phyloP scores from a whole-genome alignment of 2,888 invertebrate genomes.

The Tenthredo amoena region DNA sequence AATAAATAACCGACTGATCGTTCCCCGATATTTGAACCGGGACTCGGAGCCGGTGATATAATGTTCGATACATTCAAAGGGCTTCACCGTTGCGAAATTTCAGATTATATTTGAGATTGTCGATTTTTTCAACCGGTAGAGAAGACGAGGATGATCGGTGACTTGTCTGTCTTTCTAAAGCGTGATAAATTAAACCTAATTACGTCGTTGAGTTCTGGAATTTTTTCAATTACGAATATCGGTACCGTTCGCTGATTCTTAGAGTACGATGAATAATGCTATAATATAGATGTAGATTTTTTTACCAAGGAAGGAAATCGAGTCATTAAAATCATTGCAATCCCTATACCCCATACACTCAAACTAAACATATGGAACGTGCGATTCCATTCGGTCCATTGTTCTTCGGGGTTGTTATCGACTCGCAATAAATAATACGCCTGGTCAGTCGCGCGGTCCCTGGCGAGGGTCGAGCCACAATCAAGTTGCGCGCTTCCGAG shows the following conservation, averaged over 20 bases:
- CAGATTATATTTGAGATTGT: slow-evolving; percentile 2
- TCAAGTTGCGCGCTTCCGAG: slow-evolving; percentile 63
- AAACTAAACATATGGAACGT: slow-evolving; percentile 24
- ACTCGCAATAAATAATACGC: slow-evolving; percentile 52
- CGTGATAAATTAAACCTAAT: slow-evolving; percentile 21
- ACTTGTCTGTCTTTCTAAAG: not conserved
- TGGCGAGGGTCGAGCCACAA: slow-evolving; percentile 54
- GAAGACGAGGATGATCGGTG: not conserved
- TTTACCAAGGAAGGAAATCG: not conserved
- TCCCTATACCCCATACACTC: not conserved
- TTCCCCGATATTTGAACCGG: not conserved
- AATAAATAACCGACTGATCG: not conserved
- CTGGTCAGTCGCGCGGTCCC: slow-evolving; percentile 51
- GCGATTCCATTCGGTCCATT: slow-evolving; percentile 50
- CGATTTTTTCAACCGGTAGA: not conserved
- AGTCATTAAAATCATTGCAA: slow-evolving; percentile 14
- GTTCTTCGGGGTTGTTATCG: slow-evolving; percentile 53
- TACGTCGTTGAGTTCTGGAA: not conserved
- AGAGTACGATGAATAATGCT: not conserved
- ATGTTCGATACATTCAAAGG: not conserved
- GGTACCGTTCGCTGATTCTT: not conserved
- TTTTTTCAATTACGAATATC: not conserved
- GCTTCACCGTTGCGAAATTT: not conserved
- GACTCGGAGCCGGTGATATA: not conserved
- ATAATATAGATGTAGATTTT: not conserved